phyloP scores from a whole-genome alignment of 2,888 invertebrate genomes.

The Tolmerus cingulatus region DNA sequence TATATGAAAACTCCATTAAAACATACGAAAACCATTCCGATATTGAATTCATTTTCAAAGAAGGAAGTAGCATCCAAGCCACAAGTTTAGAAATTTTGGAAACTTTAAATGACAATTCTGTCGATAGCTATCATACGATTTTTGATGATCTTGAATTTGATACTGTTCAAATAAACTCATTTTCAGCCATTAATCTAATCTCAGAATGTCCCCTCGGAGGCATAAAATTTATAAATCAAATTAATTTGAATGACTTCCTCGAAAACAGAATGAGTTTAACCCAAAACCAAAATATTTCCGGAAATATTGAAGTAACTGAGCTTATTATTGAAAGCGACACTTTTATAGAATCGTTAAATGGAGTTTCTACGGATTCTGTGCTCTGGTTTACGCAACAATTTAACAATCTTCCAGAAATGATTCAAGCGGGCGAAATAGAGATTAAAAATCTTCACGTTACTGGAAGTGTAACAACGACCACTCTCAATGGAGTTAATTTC shows the following conservation, averaged over 20 bases:
- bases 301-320: conserved; percentile 55
- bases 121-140: conserved; percentile 54
- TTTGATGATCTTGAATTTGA: conserved; percentile 56
- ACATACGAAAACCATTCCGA: conserved; percentile 60
- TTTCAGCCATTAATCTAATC: conserved; percentile 56
- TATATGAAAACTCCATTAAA: conserved; percentile 62
- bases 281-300: conserved; percentile 54
- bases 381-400: conserved; percentile 55
- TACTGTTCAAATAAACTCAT: conserved; percentile 53
- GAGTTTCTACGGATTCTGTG: conserved; percentile 56
- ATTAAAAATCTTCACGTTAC: conserved; percentile 59
- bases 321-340: conserved; percentile 58
- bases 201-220: conserved; percentile 61
- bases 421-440: conserved; percentile 61
- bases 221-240: conserved; percentile 54
- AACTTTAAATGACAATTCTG: conserved; percentile 59
- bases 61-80: conserved; percentile 52
- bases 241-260: conserved; percentile 58
- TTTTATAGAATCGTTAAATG: conserved; percentile 60
- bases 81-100: conserved; percentile 57
- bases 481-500: conserved; percentile 55
- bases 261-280: conserved; percentile 55
- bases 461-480: conserved; percentile 58
- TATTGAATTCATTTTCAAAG: conserved; percentile 60
- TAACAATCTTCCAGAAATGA: conserved; percentile 56